Evolutionary conservation across 2,113 vertebrate genomes (phyloP).

Genomic region (Scophthalmus maximus): DNA sequence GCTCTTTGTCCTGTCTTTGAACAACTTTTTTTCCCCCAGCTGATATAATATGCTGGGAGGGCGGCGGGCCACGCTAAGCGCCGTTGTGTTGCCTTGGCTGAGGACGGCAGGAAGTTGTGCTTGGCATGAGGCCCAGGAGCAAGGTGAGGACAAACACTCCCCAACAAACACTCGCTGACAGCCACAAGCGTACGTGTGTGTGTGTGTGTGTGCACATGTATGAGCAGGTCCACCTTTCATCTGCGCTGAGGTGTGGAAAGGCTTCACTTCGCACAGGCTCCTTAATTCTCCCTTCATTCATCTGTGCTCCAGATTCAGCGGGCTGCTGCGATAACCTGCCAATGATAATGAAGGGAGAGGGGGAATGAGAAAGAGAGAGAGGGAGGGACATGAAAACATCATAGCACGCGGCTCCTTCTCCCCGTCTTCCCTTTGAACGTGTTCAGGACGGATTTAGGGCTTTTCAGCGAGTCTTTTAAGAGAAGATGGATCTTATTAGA

Average conservation of each 20-base stretch:
- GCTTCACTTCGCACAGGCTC: constrained; percentile 88
- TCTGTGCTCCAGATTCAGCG: constrained; percentile 91
- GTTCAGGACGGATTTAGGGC: constrained; percentile 90
- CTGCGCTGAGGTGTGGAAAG: constrained; percentile 88
- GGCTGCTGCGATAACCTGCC: constrained; percentile 88
- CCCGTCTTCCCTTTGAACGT: constrained; percentile 91
- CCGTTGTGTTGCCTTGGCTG: constrained; percentile 56
- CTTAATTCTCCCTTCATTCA: constrained; percentile 95
- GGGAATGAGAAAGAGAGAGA: constrained; percentile 10
- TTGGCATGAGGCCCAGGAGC: constrained; percentile 69
- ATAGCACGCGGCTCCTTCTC: constrained; percentile 75
- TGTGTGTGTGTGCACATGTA: constrained; percentile 7
- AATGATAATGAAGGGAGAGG: constrained; percentile 90
- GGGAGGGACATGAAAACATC: constrained; percentile 79
- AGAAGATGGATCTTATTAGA: constrained; percentile 92
- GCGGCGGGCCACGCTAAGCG: constrained; percentile 87
- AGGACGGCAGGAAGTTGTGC: constrained; percentile 61
- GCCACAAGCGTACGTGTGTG: constrained; percentile 51
- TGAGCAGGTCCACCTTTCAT: constrained; percentile 86
- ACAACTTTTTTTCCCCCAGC: constrained; percentile 86
- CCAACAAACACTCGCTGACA: constrained; percentile 48
- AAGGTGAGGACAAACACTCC: constrained; percentile 74
- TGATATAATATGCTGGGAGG: constrained; percentile 86
- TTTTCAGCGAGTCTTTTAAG: constrained; percentile 89
- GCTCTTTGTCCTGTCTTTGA: constrained; percentile 73